phyloP scores from a whole-genome alignment of 2,113 vertebrate species.

The Chaetura pelagica region DNA sequence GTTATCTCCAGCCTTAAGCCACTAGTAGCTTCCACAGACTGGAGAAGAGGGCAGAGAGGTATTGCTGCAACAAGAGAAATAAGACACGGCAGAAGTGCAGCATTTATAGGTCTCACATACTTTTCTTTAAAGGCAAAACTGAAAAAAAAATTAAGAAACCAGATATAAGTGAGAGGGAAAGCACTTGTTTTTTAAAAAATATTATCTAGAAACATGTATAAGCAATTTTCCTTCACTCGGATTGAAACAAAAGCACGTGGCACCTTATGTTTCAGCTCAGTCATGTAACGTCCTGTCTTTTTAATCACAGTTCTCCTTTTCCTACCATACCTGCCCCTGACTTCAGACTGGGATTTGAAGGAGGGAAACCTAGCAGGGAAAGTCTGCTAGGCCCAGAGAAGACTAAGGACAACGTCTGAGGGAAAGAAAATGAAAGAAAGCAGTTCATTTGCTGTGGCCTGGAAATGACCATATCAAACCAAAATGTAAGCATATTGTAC shows the following conservation, averaged over 20 bases:
- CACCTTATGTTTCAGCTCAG: not conserved
- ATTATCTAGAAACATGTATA: not conserved
- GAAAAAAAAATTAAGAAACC: not conserved
- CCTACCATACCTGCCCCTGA: too few relatives aligned
- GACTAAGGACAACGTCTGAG: not conserved
- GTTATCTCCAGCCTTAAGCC: not conserved
- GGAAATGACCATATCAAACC: not conserved
- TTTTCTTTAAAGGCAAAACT: not conserved
- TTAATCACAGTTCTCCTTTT: not conserved
- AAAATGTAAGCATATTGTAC: not conserved
- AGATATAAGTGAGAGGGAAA: not conserved
- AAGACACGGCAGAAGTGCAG: not conserved
- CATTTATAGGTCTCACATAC: not conserved
- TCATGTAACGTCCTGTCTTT: not conserved
- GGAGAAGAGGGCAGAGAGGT: not conserved
- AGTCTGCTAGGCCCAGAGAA: not conserved
- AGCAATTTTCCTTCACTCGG: not conserved
- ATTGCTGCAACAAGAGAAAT: not conserved
- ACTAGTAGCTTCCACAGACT: not conserved
- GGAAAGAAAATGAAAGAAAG: not conserved
- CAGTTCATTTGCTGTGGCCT: not conserved
- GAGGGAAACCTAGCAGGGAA: not conserved
- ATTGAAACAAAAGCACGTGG: not conserved
- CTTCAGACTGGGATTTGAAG: not conserved
- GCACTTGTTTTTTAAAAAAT: not conserved